Evolutionary conservation across 2,113 vertebrate species (phyloP), one percentile per base, ranked within the genome.

Genomic region (Chitala chitala): DNA sequence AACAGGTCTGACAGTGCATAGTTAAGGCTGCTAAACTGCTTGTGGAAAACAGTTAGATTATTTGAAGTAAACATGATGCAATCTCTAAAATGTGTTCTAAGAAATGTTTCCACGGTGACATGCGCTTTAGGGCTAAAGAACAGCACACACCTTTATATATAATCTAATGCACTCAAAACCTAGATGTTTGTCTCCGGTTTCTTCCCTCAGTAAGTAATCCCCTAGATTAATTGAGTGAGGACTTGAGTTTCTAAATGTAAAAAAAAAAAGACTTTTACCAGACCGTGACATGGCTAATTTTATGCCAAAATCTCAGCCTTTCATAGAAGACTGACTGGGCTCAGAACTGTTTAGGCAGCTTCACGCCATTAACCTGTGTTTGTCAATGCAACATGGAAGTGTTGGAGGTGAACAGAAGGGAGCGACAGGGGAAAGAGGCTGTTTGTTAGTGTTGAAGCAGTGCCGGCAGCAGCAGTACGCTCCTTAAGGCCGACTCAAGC

Each of bases 401-500:
- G 7, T 58, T 46, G 63, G n/a, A 48, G 40, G 12, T 50, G 24
- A 38, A 50, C 3, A 42, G 53, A 72, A 42, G 26, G 10, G 38
- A 22, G 22, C 56, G 5, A 40, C 44, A 17, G 42, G 5, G 55
- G n/a, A n/a, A 42, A 75, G 40, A 68, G 29, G 42, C 10, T 2
- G 44, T 26, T 24, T 29, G 61, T 72, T 65, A 48, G 72, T 70
- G 44, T 63, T 71, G 73, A 51, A 31, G 36, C 64, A 77, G 24
- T 20, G 22, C 17, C 17, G 17, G 8, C 26, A 33, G 44, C 48
- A 33, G 26, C 26, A 33, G 17, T 29, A 36, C 36, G 76, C 83
- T 81, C 15, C 72, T 76, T 73, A 78, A 84, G 73, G 69, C 24
- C 75, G 10, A 58, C 79, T 72, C 53, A 78, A 77, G 72, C 70